These are phyloP conservation scores for Akabosia matsudoensis DNA, from an alignment of 1,140 invertebrate species.

Conservation along the genomic window DNA sequence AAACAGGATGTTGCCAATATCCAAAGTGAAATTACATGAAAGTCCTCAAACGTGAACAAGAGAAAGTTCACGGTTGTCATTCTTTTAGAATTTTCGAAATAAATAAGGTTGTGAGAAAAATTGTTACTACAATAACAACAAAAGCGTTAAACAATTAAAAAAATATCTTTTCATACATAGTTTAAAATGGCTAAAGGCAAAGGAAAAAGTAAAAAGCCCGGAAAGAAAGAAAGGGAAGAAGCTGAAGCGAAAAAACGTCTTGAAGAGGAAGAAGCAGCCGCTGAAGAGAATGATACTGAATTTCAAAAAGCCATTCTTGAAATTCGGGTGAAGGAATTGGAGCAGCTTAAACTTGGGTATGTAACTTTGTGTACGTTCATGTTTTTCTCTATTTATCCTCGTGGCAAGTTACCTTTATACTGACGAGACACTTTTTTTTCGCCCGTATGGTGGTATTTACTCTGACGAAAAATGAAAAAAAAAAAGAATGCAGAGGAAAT, in stretches of 20 bases:
- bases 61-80: too few species aligned
- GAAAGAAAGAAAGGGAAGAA: slow-evolving; percentile 37
- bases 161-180: too few species aligned
- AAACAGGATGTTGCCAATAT: too few species aligned
- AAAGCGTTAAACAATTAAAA: too few species aligned
- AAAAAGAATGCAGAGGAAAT: slow-evolving; percentile 40
- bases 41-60: too few species aligned
- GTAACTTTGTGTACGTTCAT: background rate
- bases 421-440: too few species aligned
- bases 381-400: background rate
- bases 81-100: too few species aligned
- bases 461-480: background rate
- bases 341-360: slow-evolving; percentile 39
- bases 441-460: too few species aligned
- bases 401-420: too few species aligned
- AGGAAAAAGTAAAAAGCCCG: slow-evolving; percentile 25
- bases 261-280: slow-evolving; percentile 28
- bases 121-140: too few species aligned
- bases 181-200: slow-evolving; percentile 29
- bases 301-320: slow-evolving; percentile 42
- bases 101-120: too few species aligned
- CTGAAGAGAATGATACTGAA: slow-evolving; percentile 41
- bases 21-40: too few species aligned
- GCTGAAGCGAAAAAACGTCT: slow-evolving; percentile 5
- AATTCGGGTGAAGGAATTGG: slow-evolving; percentile 45